Base-by-base conservation (phyloP, 2,888 invertebrate genomes). In the Lasioglossum figueresi region DNA sequence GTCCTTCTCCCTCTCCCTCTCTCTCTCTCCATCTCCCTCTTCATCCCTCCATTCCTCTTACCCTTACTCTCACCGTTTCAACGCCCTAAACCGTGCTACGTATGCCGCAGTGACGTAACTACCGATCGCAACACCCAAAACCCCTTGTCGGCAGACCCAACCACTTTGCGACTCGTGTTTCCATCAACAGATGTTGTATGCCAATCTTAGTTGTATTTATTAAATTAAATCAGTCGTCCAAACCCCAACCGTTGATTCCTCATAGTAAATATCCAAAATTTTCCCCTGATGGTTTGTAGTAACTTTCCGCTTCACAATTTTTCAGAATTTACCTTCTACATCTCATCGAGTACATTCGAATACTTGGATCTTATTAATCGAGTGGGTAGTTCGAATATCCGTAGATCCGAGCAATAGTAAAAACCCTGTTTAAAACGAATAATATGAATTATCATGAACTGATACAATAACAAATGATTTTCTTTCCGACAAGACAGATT, bases 11-110 rank as follows among this genome's bases (percentile, higher is more conserved):
- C 80, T 59, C 81, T 71, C 40, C 4, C 16, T 63, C 14, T 63
- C 68, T 37, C 66, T 23, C 34, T 31, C 16, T 63, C n/a, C n/a
- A 31, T 68, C 77, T 70, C 48, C 40, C n/a, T 63, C 27, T 63
- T 0, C 19, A 16, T 37, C 68, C 31, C 34, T 68, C 68, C 56
- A 12, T 56, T 23, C 37, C 56, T 59, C 66, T 79, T 66, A 2
- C 16, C 63, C 19, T 34, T 19, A 3, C 63, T 31, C 85, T 72
- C 77, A 10, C 56, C 45, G 56, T 85, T 80, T 85, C 78, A 43
- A 85, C 85, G 85, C 85, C 85, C 85, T 81, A 81, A 85, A 85
- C 27, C 72, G n/a, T 23, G 63, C 80, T 74, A 80, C 63, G 16
- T 83, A 70, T 66, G 75, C 79, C 19, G 52, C 85, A 80, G 43